These are phyloP conservation scores for Oligia fasciuncula DNA, from an alignment of 2,888 invertebrate species.

Conservation along the genomic window DNA sequence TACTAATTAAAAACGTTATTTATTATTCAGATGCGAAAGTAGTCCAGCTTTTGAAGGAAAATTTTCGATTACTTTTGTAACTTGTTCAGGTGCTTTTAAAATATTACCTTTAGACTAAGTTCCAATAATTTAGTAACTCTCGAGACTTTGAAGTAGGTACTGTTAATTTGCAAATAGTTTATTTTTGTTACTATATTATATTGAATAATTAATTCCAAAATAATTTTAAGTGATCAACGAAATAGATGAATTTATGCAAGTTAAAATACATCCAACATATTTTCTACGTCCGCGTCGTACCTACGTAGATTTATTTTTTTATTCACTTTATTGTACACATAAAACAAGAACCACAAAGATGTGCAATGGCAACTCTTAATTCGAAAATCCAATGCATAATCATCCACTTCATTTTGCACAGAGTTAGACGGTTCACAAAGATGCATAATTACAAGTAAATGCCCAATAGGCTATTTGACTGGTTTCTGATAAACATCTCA, in stretches of 20 bases:
- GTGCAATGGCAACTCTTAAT: too few relatives aligned
- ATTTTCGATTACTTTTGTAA: conserved; percentile 33
- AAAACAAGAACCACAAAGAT: too few relatives aligned
- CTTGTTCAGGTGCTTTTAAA: conserved; percentile 39
- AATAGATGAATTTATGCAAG: not conserved
- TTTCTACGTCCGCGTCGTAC: not conserved
- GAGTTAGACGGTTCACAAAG: not conserved
- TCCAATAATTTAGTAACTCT: conserved; percentile 18
- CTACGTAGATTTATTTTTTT: too few relatives aligned
- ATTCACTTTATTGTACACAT: too few relatives aligned
- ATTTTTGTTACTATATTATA: too few relatives aligned
- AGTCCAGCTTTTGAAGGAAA: conserved; percentile 8
- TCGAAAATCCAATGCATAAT: too few relatives aligned
- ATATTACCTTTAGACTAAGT: conserved; percentile 29
- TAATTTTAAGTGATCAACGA: too few relatives aligned
- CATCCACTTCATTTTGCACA: too few relatives aligned
- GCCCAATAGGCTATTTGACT: too few relatives aligned
- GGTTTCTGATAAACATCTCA: too few relatives aligned
- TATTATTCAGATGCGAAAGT: conserved; percentile 19
- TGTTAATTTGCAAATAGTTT: not conserved
- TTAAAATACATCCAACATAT: not conserved
- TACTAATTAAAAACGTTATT: conserved; percentile 5
- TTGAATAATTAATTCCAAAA: not conserved
- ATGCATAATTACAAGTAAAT: not conserved
- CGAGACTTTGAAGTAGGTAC: conserved; percentile 13